Percentiles rank a stretch among this genome's conserved stretches.
Evolutionary conservation across 1,140 invertebrate genomes (phyloP).

Genomic region (Propsilocerus akamusi): DNA sequence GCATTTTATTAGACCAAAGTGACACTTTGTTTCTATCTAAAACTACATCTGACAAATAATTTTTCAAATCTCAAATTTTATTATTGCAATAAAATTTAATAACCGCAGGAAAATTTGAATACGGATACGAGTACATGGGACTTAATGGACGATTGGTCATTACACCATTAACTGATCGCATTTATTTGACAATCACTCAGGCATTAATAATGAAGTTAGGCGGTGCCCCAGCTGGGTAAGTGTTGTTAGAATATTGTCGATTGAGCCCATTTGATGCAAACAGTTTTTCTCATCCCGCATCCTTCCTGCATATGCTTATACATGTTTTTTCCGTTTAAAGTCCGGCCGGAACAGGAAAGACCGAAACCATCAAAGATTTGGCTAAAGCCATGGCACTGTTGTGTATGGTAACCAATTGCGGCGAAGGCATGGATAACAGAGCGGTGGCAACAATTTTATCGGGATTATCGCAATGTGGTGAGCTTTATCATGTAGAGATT

Average conservation of each 20-base stretch:
- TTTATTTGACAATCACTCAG: constrained; percentile 82
- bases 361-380: constrained; percentile 77
- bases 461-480: constrained; percentile 47
- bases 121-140: constrained; percentile 90
- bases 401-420: constrained; percentile 82
- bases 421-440: constrained; percentile 77
- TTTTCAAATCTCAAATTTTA: constrained; percentile 4
- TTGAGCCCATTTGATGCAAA: too few relatives aligned
- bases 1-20: too few relatives aligned
- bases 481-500: too few relatives aligned
- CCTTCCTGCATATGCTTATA: not conserved
- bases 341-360: constrained; percentile 75
- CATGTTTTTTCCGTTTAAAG: constrained; percentile 23
- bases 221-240: constrained; percentile 52
- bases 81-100: constrained; percentile 5
- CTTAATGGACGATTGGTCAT: constrained; percentile 76
- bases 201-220: constrained; percentile 75
- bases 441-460: constrained; percentile 71
- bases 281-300: not conserved
- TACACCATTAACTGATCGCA: constrained; percentile 77
- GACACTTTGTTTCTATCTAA: too few relatives aligned
- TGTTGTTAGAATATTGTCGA: not conserved
- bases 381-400: constrained; percentile 72
- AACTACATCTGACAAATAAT: too few relatives aligned
- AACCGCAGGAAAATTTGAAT: constrained; percentile 48